phyloP scores from a whole-genome alignment of 2,113 vertebrate genomes.

The Mastomys coucha region DNA sequence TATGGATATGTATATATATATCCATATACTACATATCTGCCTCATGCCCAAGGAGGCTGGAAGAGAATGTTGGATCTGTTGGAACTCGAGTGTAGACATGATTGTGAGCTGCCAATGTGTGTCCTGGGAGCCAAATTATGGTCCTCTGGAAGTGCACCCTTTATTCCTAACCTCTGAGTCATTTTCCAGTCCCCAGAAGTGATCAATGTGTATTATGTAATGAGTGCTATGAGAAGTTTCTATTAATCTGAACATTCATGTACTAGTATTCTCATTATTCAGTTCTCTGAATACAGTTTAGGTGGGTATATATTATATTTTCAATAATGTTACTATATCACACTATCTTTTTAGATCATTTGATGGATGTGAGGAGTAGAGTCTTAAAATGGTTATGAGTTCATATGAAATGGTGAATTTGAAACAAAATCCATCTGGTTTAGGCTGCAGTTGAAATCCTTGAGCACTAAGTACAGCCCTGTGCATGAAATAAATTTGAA shows the following conservation, averaged over 20 bases:
- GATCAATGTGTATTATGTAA: neutral
- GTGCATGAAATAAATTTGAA: neutral
- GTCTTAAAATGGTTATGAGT: slow-evolving; percentile 33
- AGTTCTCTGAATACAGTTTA: neutral
- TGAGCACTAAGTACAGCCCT: neutral
- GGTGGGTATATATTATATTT: neutral
- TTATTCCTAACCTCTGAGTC: neutral
- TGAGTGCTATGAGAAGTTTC: neutral
- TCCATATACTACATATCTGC: neutral
- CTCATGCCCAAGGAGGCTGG: neutral
- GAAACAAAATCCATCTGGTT: slow-evolving; percentile 15
- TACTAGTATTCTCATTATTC: neutral
- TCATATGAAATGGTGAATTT: slow-evolving; percentile 48
- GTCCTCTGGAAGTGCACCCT: neutral
- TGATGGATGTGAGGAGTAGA: slow-evolving; percentile 19
- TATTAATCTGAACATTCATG: slow-evolving; percentile 34
- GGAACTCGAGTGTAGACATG: neutral
- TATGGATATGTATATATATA: neutral
- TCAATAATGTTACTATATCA: neutral
- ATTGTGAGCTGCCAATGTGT: neutral
- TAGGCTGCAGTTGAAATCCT: slow-evolving; percentile 3
- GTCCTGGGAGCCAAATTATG: neutral
- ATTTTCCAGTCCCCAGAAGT: neutral
- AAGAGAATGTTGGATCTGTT: neutral
- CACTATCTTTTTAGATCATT: neutral